Evolutionary conservation across 2,888 invertebrate genomes (phyloP).

Genomic region (Stomorhina lunata): DNA sequence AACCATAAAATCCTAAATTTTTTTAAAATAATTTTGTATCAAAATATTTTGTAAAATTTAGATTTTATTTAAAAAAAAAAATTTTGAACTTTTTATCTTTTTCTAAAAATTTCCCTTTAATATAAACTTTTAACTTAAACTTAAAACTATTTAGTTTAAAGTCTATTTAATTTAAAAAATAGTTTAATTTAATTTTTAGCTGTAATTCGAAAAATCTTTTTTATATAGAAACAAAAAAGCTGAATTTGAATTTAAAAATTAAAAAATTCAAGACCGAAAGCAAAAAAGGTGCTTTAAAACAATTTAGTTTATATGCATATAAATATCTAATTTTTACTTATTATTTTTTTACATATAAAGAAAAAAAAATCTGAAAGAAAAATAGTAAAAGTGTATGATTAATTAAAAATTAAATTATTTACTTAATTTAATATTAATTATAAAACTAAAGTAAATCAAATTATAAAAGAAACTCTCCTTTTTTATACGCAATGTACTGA

Average conservation of each 20-base stretch:
- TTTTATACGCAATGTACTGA: constrained; percentile 77
- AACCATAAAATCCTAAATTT: constrained; percentile 64
- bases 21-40: constrained; percentile 76
- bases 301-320: constrained; percentile 49
- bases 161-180: constrained; percentile 34
- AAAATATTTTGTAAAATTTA: constrained; percentile 74
- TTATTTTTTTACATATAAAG: background rate
- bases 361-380: background rate
- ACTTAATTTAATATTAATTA: constrained; percentile 66
- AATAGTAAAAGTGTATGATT: constrained; percentile 47
- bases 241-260: background rate
- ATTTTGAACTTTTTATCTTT: background rate
- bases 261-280: constrained; percentile 50
- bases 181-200: constrained; percentile 47
- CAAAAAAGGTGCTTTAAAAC: constrained; percentile 55
- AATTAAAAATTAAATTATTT: constrained; percentile 56
- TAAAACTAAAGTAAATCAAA: background rate
- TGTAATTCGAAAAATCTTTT: constrained; percentile 26
- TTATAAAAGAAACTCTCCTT: constrained; percentile 60
- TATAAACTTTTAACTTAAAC: background rate
- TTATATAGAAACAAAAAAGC: background rate
- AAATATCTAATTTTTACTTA: background rate
- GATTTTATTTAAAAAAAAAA: constrained; percentile 16
- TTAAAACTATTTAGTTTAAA: constrained; percentile 36
- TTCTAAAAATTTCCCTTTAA: background rate